Base-by-base conservation (phyloP, 2,888 invertebrate species). In the Enoplolaimus lenunculus region DNA sequence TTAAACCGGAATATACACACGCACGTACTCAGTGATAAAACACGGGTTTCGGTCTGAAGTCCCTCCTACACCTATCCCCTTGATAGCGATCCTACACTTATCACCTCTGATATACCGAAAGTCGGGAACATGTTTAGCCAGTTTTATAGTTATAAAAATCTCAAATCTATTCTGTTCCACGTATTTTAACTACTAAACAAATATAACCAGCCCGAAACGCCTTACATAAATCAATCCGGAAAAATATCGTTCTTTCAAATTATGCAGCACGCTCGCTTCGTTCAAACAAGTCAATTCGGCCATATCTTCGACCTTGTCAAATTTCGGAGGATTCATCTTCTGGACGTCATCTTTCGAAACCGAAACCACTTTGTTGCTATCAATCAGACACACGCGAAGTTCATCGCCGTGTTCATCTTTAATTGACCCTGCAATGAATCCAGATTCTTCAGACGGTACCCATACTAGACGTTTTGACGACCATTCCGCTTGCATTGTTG, bases 301-400 rank as follows among this genome's bases (percentile, higher is more conserved):
- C 98, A 99, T 99, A 81, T 99, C 98, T 85, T 99, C 98, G 78
- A 97, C 95, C 86, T 98, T 99, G 85, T 94, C 93, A 85, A 97
- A 98, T 85, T 98, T 98, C 72, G 98, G 98, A 74, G 98, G 98
- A 84, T 99, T 99, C 94, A 98, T 98, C 85, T 97, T 98, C 84
- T 99, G 98, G 81, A 97, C 91, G 84, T 98, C 98, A 86, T 98
- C 98, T 83, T 90, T 91, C 77, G 89, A 88, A 77, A 98, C 90
- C 81, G 89, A 86, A 78, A 89, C 87, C 81, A 90, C 86, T 84
- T 95, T 95, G 79, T 93, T 92, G 78, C 92, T 92, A 84, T 97
- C 95, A 76, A 91, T 89, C 78, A 93, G 86, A 84, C 94, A 93
- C 78, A 95, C 94, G 2, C 33, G 3, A 13, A 68, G 30, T 75